Percentiles rank a stretch among this genome's conserved stretches.
Evolutionary conservation across 1,140 invertebrate species (phyloP).

Genomic region (Chelonus insularis): DNA sequence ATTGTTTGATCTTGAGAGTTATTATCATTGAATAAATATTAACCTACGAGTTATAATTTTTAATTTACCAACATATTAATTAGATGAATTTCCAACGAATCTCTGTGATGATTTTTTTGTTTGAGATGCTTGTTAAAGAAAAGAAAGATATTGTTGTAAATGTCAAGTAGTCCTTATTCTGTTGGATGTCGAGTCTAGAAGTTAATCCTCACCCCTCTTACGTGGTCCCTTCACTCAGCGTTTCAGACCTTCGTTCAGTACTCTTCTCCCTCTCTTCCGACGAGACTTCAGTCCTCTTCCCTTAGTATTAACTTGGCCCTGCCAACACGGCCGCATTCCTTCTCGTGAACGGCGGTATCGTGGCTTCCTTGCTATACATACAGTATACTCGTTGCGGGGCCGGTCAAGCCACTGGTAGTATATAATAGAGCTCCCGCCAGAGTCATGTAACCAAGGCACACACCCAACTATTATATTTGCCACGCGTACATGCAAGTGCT

Average conservation of each 20-base stretch:
- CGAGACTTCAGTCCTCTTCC: not conserved
- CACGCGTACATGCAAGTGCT: slow-evolving; percentile 10
- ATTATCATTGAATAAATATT: too few species aligned
- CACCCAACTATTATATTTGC: slow-evolving; percentile 16
- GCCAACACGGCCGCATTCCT: slow-evolving; percentile 52
- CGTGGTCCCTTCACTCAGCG: slow-evolving; percentile 15
- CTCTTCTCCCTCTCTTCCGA: not conserved
- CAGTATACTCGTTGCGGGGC: slow-evolving; percentile 11
- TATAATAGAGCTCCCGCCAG: slow-evolving; percentile 6
- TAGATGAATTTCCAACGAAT: too few species aligned
- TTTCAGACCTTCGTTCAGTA: not conserved
- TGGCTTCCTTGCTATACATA: slow-evolving; percentile 26
- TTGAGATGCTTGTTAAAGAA: too few species aligned
- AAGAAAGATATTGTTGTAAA: too few species aligned
- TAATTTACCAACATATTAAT: too few species aligned
- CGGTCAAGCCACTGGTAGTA: slow-evolving; percentile 15
- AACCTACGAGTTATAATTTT: too few species aligned
- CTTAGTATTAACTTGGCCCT: not conserved
- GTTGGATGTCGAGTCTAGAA: slow-evolving; percentile 6
- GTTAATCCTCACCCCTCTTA: not conserved
- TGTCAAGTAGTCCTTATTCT: not conserved
- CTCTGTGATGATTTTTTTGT: too few species aligned
- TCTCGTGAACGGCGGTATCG: slow-evolving; percentile 44
- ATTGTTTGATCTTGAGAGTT: too few species aligned
- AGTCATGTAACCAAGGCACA: slow-evolving; percentile 15